phyloP scores from a whole-genome alignment of 2,888 invertebrate species.

The Hartigia nigra region DNA sequence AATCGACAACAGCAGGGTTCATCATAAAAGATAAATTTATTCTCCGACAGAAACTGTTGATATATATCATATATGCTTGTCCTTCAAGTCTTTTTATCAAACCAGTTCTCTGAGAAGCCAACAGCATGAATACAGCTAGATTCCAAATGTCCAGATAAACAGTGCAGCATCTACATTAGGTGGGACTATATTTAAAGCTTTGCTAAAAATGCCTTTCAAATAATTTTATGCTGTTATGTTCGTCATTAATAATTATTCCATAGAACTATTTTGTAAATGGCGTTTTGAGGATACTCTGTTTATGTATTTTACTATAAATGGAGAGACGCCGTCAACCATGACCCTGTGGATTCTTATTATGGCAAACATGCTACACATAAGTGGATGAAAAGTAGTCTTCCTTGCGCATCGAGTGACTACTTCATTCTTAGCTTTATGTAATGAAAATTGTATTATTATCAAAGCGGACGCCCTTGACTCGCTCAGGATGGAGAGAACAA shows the following conservation, averaged over 20 bases:
- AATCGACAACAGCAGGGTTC: background rate
- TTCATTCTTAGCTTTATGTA: conserved; percentile 25
- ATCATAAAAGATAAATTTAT: background rate
- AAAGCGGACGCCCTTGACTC: conserved; percentile 53
- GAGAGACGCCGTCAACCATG: background rate
- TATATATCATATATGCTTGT: background rate
- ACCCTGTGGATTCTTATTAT: background rate
- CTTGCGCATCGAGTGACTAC: background rate
- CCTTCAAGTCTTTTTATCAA: background rate
- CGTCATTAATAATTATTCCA: background rate
- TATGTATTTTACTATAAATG: background rate
- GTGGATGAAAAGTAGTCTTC: background rate
- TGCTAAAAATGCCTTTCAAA: too few species aligned
- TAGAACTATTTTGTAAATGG: background rate
- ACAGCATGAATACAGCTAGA: background rate
- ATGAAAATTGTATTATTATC: conserved; percentile 39
- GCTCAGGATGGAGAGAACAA: conserved; percentile 39
- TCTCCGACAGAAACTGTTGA: background rate
- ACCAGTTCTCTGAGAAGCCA: background rate
- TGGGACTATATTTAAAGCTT: too few species aligned
- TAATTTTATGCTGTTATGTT: background rate
- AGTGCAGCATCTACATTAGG: too few species aligned
- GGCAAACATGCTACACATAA: background rate
- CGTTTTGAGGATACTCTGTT: background rate
- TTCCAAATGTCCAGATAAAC: background rate